Evolutionary conservation across 2,888 invertebrate genomes (phyloP), one percentile per base, ranked within the genome.

Genomic region (Erebia ligea): DNA sequence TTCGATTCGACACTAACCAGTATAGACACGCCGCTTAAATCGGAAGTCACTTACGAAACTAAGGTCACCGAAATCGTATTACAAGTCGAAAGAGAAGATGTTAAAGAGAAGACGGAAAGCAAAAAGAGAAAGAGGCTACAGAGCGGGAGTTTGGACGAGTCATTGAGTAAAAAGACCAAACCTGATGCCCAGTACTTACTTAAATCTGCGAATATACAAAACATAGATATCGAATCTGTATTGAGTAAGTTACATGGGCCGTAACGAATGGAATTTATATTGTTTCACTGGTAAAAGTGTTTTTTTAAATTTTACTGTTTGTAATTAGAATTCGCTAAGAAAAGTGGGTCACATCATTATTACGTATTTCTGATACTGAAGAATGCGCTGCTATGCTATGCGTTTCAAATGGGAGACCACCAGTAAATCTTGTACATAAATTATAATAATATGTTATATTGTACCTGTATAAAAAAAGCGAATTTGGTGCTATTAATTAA

Each of bases 191-290:
- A 87, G 68, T 87, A 86, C 76, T 79, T 91, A 73, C 82, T 91
- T 17, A 84, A 85, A 76, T 83, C 90, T 8, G 84, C 88, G 56
- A 89, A 87, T 76, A 90, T 91, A 77, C 87, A 90, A 79, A 87
- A 93, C 79, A 88, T 93, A 67, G 93, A 93, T 80, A 94, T 94
- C 67, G 94, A 94, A 80, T 84, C 90, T 19, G 90, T 94, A 67
- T 80, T 94, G 52, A 89, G 84, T 78, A 91, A 92, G 78, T 80
- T 94, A 66, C 93, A 94, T 76, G 94, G 93, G 40, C 89, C 90
- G 61, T 92, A 86, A 78, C 25, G 2, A 57, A 65, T 19, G 5
- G 59, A 13, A 25, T 45, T 61, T 11, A 34, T 59, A 19, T 59
- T 58, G 34, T 58, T 34, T 15, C n/a, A 58, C 34, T 15, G 57